Evolutionary conservation across 2,888 invertebrate genomes (phyloP), one percentile per base, ranked within the genome.

Genomic region (Cryptocephalus primarius): DNA sequence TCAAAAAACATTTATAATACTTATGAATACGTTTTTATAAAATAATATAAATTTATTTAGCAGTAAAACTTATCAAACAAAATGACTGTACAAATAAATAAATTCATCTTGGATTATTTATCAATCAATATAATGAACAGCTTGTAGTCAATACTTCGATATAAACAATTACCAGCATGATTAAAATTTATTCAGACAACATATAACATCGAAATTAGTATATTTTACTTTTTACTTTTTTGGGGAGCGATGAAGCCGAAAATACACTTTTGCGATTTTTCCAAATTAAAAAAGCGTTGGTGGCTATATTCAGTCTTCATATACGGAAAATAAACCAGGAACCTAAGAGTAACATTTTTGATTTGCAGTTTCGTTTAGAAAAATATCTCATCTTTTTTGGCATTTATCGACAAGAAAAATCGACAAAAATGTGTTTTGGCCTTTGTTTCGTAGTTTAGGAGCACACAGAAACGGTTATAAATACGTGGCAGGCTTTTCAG

Each of bases 1-100:
- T 67, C 54, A 60, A 66, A 67, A 70, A 69, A 70, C 70, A 69
- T 70, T 69, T 65, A 70, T 69, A 69, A 68, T 70, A 68, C 55
- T 55, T 51, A 56, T 49, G 52, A 55, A 52, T 55, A 53, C 48
- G 51, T 52, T 56, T 33, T 51, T 53, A 53, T 56, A 51, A 59
- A 60, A 62, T 63, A 61, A 62, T 60, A 59, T 60, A 60, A 60
- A 58, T 54, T 59, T 51, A 56, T 60, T 61, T 60, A 59, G 62
- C 62, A 55, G 55, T 60, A 57, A 56, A 59, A 52, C 31, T 63
- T 56, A 60, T 59, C 58, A 60, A 64, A 61, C 57, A 59, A 60
- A 62, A 60, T 53, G 57, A 59, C 60, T 60, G 57, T 64, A 63
- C 59, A 62, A 62, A 60, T 60, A 62, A 60, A 63, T 59, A 60